phyloP scores from a whole-genome alignment of 2,797 vertebrate genomes.

The Halcyon leucocephala region DNA sequence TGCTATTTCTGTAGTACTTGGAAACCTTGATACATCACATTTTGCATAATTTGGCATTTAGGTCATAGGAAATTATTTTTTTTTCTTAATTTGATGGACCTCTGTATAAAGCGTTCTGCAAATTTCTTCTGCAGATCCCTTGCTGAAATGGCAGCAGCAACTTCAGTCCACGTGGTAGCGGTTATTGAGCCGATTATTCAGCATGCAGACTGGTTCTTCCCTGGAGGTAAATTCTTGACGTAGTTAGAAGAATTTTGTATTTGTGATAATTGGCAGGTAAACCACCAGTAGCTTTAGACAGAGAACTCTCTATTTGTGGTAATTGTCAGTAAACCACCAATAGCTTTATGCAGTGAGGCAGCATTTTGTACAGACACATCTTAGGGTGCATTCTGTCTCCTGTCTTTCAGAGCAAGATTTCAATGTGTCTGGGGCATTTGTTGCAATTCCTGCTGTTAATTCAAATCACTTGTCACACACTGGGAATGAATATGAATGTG shows the following conservation, averaged over 20 bases:
- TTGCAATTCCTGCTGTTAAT: slow-evolving; percentile 83
- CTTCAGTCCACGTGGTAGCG: slow-evolving; percentile 92
- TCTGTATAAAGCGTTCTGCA: background rate
- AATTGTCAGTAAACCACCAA: background rate
- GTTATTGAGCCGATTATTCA: slow-evolving; percentile 97
- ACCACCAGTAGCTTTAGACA: background rate
- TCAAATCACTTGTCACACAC: slow-evolving; percentile 89
- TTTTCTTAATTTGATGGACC: background rate
- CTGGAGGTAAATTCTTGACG: slow-evolving; percentile 83
- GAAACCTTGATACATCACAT: background rate
- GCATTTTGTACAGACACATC: accelerated
- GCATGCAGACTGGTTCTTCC: slow-evolving; percentile 98
- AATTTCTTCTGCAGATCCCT: slow-evolving; percentile 82
- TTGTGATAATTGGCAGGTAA: background rate
- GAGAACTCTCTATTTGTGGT: background rate
- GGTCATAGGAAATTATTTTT: background rate
- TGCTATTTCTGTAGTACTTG: background rate
- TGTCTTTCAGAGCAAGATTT: slow-evolving; percentile 90
- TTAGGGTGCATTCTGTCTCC: background rate
- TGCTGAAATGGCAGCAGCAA: slow-evolving; percentile 96
- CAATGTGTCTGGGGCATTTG: slow-evolving; percentile 95
- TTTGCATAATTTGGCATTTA: background rate
- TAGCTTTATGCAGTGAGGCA: background rate
- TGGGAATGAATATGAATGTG: slow-evolving; percentile 84
- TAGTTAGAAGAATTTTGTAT: background rate